Conservation (phyloP, 2,797 vertebrate genomes). For the Rhinoraja longicauda region DNA sequence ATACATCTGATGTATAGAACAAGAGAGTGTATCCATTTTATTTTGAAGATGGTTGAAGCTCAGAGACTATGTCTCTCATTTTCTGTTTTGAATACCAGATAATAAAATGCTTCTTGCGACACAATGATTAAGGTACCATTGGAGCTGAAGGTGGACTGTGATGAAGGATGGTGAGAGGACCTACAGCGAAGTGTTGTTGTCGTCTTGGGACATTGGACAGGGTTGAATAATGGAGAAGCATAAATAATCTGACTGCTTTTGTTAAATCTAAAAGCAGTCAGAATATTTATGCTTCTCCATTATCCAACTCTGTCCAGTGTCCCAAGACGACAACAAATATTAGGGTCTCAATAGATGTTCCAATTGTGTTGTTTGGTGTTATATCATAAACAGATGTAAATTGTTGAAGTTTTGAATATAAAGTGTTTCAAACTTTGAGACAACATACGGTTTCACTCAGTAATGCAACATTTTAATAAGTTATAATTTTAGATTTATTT, state of each 20-base stretch:
- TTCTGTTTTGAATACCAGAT: neutral
- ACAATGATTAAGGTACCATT: neutral
- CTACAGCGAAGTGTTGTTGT: neutral
- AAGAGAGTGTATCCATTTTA: slow-evolving; percentile 17
- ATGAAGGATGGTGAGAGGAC: neutral
- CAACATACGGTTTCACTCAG: neutral
- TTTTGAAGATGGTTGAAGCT: neutral
- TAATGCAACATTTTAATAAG: neutral
- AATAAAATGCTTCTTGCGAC: neutral
- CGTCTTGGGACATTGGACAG: neutral
- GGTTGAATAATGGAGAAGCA: neutral
- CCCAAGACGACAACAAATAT: no score
- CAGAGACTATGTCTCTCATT: neutral
- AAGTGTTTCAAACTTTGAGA: neutral
- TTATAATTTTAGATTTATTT: neutral
- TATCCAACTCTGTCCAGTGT: no score
- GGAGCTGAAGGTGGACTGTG: neutral
- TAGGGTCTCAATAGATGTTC: neutral
- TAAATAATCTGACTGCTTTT: neutral
- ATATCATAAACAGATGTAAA: neutral
- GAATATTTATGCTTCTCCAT: no score
- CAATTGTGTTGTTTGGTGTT: neutral
- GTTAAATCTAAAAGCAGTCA: neutral
- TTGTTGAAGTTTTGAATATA: neutral
- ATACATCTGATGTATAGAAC: slow-evolving; percentile 6